These are phyloP conservation scores for Neuroscelio doddi DNA, from an alignment of 2,888 invertebrate genomes.

Conservation along the genomic window DNA sequence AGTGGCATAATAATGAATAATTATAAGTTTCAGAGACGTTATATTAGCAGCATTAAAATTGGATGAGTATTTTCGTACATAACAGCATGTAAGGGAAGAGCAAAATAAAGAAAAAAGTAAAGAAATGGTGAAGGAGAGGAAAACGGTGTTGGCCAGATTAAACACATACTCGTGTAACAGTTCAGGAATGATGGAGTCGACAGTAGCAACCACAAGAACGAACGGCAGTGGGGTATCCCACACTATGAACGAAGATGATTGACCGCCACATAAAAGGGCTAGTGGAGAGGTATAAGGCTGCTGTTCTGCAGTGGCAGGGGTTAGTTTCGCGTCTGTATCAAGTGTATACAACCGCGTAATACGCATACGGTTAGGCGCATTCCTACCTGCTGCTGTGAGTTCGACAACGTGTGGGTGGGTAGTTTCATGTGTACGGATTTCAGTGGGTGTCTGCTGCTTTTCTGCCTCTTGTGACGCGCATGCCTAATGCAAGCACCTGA, in stretches of 20 bases:
- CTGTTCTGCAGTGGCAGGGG: constrained; percentile 3
- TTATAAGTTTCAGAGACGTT: not conserved
- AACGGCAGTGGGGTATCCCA: constrained; percentile 18
- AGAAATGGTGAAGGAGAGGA: constrained; percentile 4
- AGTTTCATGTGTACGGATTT: constrained; percentile 24
- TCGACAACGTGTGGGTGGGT: constrained; percentile 1
- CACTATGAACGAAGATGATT: constrained; percentile 48
- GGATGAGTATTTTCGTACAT: constrained; percentile 13
- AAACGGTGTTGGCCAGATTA: constrained; percentile 24
- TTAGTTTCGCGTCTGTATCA: not conserved
- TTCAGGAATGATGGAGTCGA: constrained; percentile 10
- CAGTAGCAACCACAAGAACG: constrained; percentile 9
- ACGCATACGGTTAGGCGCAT: constrained; percentile 4
- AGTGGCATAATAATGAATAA: too few species aligned
- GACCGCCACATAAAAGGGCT: constrained; percentile 46
- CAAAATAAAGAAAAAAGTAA: constrained; percentile 7
- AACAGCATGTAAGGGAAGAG: not conserved
- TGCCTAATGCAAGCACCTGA: constrained; percentile 36
- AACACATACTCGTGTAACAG: constrained; percentile 8
- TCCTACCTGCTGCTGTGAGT: not conserved
- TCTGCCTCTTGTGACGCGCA: constrained; percentile 17
- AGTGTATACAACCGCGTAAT: constrained; percentile 1
- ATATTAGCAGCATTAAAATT: constrained; percentile 19
- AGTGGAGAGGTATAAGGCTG: constrained; percentile 27
- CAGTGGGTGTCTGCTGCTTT: constrained; percentile 24